These are phyloP conservation scores for Drosophila tsacasi DNA, from an alignment of 1,140 invertebrate genomes.

Conservation along the genomic window DNA sequence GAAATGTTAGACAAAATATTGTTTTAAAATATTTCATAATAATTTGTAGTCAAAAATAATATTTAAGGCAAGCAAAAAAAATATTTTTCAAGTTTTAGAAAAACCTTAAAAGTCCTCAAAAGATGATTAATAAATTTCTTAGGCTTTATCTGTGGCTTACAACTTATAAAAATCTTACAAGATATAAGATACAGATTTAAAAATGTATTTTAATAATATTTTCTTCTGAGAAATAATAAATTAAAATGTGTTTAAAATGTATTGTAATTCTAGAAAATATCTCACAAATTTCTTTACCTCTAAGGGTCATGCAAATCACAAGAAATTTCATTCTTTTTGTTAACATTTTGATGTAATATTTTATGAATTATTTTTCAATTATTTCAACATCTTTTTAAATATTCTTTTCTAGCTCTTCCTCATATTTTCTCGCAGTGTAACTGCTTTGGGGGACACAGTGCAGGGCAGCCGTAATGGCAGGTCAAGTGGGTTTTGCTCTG, in stretches of 20 bases:
- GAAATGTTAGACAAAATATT: too few relatives aligned
- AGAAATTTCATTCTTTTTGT: not conserved
- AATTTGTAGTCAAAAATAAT: too few relatives aligned
- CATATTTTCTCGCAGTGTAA: not conserved
- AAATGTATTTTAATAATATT: too few relatives aligned
- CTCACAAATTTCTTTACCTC: not conserved
- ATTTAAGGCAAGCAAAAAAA: too few relatives aligned
- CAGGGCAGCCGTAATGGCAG: constrained; percentile 38
- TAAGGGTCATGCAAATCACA: not conserved
- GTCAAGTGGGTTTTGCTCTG: constrained; percentile 42
- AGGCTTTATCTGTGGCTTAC: not conserved
- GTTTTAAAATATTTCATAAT: too few relatives aligned
- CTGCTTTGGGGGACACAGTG: not conserved
- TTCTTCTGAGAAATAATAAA: too few relatives aligned
- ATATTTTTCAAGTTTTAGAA: too few relatives aligned
- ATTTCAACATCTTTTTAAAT: not conserved
- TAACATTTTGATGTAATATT: not conserved
- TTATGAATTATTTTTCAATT: not conserved
- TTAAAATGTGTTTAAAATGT: too few relatives aligned
- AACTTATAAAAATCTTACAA: not conserved
- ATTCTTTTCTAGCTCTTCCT: not conserved
- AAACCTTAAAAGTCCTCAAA: too few relatives aligned
- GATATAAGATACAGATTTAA: too few relatives aligned
- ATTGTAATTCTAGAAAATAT: not conserved
- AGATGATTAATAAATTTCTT: not conserved